phyloP scores from a whole-genome alignment of 2,113 vertebrate genomes.

The Dipodomys spectabilis region DNA sequence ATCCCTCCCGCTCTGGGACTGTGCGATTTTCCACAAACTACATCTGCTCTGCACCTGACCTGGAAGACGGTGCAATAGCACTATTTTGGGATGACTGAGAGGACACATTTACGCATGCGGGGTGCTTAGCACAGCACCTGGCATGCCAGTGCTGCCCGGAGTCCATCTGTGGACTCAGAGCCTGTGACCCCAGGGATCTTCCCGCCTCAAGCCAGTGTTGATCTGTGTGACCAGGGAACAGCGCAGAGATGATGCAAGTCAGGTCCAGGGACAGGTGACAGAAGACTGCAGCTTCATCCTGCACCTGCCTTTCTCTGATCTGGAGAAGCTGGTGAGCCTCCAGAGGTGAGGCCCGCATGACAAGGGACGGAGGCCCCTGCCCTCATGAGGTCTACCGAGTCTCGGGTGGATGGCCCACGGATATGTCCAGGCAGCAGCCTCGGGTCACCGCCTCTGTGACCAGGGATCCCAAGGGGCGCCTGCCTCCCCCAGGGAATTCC shows the following conservation, averaged over 20 bases:
- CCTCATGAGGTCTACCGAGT: neutral
- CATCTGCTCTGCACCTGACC: neutral
- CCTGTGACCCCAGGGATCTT: neutral
- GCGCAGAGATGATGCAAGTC: neutral
- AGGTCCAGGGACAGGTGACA: neutral
- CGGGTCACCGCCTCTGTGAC: neutral
- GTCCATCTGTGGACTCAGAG: neutral
- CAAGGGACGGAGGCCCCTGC: neutral
- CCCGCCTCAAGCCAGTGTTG: neutral
- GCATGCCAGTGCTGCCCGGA: neutral
- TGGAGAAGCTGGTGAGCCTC: neutral
- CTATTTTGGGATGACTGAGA: neutral
- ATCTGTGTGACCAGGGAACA: neutral
- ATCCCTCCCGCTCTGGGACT: neutral
- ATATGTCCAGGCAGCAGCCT: neutral
- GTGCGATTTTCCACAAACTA: no score
- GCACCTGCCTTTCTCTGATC: constrained; percentile 24
- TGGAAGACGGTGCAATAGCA: neutral
- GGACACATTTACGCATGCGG: neutral
- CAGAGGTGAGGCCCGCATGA: neutral
- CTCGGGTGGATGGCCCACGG: neutral
- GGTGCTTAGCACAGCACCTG: neutral
- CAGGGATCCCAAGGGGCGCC: neutral
- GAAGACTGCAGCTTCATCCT: neutral
- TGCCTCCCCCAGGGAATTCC: neutral